Percentiles rank a stretch among this genome's conserved stretches.
Evolutionary conservation across 2,113 vertebrate genomes (phyloP).

Genomic region (Vidua macroura): DNA sequence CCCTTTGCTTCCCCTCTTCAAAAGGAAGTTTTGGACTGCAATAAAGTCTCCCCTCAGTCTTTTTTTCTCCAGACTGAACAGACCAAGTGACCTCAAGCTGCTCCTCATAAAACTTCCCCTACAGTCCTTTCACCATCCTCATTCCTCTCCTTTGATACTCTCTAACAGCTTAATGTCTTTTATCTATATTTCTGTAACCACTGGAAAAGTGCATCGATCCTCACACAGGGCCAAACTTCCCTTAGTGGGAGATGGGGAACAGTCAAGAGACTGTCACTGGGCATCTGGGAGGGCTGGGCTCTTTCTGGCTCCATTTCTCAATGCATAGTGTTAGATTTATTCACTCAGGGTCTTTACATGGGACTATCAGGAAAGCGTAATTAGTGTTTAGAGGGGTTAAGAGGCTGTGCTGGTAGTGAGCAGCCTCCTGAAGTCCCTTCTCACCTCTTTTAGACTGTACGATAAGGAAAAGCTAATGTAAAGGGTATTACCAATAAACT

Average conservation of each 20-base stretch:
- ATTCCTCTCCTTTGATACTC: background rate
- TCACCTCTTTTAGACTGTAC: background rate
- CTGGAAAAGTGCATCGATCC: background rate
- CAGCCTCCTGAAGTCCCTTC: background rate
- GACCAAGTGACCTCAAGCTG: background rate
- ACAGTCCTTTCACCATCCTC: background rate
- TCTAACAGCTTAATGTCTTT: background rate
- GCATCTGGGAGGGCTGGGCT: background rate
- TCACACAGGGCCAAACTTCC: background rate
- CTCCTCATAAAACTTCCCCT: background rate
- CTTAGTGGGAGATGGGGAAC: background rate
- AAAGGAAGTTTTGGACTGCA: background rate
- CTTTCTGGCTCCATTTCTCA: background rate
- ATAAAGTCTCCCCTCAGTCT: background rate
- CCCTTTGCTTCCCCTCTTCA: background rate
- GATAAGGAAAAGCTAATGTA: background rate
- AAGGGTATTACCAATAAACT: background rate
- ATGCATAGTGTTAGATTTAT: background rate
- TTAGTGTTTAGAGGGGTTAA: background rate
- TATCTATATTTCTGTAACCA: background rate
- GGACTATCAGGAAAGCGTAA: background rate
- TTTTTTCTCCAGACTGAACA: background rate
- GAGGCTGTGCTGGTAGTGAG: background rate
- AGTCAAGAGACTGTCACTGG: background rate
- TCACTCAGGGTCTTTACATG: background rate